Base-by-base conservation (phyloP, 1,140 invertebrate genomes). In the Luehdorfia chinensis region DNA sequence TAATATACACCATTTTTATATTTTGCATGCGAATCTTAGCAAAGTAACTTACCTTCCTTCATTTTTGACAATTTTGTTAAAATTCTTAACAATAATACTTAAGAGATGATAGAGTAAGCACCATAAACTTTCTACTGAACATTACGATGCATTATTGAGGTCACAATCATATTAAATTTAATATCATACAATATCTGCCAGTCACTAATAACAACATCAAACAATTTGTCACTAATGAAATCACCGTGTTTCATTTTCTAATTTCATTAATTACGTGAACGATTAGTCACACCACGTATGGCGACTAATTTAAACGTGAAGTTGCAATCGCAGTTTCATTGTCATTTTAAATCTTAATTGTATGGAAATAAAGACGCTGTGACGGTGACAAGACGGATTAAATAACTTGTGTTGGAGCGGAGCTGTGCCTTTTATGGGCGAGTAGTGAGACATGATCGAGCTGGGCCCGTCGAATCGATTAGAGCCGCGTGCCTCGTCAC, bases 401-500 rank as follows among this genome's bases (percentile, higher is more conserved):
- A 25, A 8, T 33, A 46, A 6, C 32, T 47, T 50, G 36, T 45
- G 23, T n/a, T 13, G 18, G 9, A 19, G 21, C 44, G 25, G 27
- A 48, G 30, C 37, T 43, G 25, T 47, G 43, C 58, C 55, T 61
- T 61, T 49, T 59, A 53, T 47, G 44, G 50, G 27, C 14, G 28
- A 36, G 21, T 37, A 48, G 50, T 47, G 46, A 44, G 55, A 48
- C 41, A 43, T 30, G 57, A 57, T 59, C 47, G 36, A 54, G 51
- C 50, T 46, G 36, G 48, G 66, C 55, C 41, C 53, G 55, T 59
- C 65, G 55, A 73, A 73, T 73, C 57, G 66, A 72, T 72, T 68
- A 32, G 58, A 46, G 41, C 41, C 54, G 57, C 50, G 37, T 33
- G 48, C 60, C 57, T 50, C 49, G 62, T 58, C 44, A 55, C 50